Conservation (phyloP, 23 tunicate genomes). For the Botrylloides violaceus region DNA sequence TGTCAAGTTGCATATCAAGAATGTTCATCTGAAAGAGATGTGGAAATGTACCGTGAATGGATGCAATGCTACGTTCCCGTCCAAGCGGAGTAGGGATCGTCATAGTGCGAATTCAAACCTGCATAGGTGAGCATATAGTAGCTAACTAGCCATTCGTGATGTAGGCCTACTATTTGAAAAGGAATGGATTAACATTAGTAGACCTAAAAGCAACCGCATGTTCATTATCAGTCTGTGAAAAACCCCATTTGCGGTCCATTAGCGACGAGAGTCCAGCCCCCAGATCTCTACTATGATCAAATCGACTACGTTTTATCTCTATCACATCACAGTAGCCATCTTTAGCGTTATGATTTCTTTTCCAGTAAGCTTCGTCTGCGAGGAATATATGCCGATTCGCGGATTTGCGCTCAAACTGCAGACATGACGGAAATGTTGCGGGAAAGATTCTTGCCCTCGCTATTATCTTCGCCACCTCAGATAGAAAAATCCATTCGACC, state of each 20-base stretch:
- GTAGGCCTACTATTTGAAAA: no score
- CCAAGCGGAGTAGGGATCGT: constrained; percentile 86
- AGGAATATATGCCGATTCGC: constrained; percentile 80
- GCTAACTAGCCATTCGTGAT: no score
- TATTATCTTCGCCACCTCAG: constrained; percentile 15
- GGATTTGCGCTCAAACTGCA: constrained; percentile 59
- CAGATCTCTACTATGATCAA: no score
- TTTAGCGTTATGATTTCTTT: neutral
- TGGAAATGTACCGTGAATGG: constrained; percentile 90
- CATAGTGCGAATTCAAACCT: constrained; percentile 89
- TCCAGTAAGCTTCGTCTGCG: constrained; percentile 80
- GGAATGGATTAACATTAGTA: no score
- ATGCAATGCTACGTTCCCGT: constrained; percentile 89
- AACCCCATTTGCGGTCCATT: no score
- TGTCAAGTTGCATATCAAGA: constrained; percentile 93
- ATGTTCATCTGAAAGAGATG: constrained; percentile 90
- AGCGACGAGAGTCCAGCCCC: no score
- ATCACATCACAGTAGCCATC: neutral
- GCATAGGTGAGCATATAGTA: no score
- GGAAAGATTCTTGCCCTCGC: constrained; percentile 41
- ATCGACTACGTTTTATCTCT: neutral
- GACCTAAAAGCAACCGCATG: no score
- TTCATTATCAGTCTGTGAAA: no score
- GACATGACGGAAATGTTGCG: constrained; percentile 67
- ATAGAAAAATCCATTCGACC: neutral